Base-by-base conservation (phyloP, 2,888 invertebrate species). In the Polylopha cassiicola region DNA sequence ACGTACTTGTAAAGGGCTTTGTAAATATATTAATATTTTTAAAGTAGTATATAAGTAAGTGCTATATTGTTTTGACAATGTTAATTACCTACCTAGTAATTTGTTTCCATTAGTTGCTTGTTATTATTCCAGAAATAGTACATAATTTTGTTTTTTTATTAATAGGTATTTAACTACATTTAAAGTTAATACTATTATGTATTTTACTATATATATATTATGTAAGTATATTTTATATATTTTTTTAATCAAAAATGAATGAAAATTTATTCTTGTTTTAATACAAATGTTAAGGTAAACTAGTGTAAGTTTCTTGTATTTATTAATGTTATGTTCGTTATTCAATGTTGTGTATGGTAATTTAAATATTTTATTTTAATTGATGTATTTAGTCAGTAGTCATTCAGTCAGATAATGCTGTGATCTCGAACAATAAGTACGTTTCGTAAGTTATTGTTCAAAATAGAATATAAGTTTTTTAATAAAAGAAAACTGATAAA, bases 361-460 rank as follows among this genome's bases (percentile, higher is more conserved):
- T 48, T 38, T 30, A 31, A 36, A 43, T 39, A 18, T 34, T 44
- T 45, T 44, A 39, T 18, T 44, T 37, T 30, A 18, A 23, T 37
- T 37, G 23, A 32, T 7, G 26, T 28, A 11, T 11, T 46, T 51
- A 52, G 53, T 51, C 51, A 55, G 53, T 55, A 55, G 52, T 48
- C 20, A 32, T 6, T 37, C 22, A 11, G 20, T 18, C 18, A 31
- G 30, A 9, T 9, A 20, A 34, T 27, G 21, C 80, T 81, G 80
- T 85, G 84, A 85, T 85, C 76, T 78, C 79, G 78, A 71, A 55
- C 77, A 76, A 81, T 80, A 80, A 82, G 82, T 82, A 67, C 79
- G 14, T 29, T 16, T 36, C 22, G 77, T 80, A 81, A 84, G 80
- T 84, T 82, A 74, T 81, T 82, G 81, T 72, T 75, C 71, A 57